phyloP scores from a whole-genome alignment of 2,888 invertebrate species.

The Peribatodes rhomboidaria region DNA sequence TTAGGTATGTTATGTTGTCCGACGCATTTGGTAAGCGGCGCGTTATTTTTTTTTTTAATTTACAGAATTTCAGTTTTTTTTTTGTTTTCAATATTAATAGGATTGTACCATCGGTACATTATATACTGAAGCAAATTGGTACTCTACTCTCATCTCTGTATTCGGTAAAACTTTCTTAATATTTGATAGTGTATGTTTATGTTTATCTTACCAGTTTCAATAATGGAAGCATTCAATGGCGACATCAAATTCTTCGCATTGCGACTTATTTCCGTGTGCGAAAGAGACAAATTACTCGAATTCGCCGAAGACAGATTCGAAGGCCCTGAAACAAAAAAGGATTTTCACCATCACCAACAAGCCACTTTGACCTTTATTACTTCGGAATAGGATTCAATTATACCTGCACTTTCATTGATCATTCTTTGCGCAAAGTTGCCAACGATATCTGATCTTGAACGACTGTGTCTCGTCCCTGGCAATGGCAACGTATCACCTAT shows the following conservation, averaged over 20 bases:
- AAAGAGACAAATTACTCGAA: conserved; percentile 70
- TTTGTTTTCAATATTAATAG: no score
- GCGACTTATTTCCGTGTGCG: conserved; percentile 77
- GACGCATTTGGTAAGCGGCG: no score
- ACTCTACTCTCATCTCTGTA: no score
- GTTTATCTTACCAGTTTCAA: conserved; percentile 86
- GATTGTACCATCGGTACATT: no score
- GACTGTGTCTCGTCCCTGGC: conserved; percentile 73
- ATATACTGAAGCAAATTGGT: no score
- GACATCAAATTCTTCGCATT: conserved; percentile 76
- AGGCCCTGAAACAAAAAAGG: conserved; percentile 62
- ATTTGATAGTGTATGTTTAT: not conserved
- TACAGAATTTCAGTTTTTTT: no score
- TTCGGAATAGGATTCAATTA: conserved; percentile 20
- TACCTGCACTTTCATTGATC: conserved; percentile 78
- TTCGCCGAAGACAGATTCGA: conserved; percentile 72
- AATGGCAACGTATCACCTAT: conserved; percentile 72
- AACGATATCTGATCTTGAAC: conserved; percentile 80
- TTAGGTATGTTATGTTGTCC: no score
- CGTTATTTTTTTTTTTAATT: no score
- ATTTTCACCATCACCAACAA: not conserved
- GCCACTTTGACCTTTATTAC: not conserved
- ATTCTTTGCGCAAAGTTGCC: conserved; percentile 77
- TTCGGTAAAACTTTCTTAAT: no score
- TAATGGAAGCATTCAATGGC: conserved; percentile 87